Conservation (phyloP, 2,113 vertebrate genomes). For the Macquaria australasica region DNA sequence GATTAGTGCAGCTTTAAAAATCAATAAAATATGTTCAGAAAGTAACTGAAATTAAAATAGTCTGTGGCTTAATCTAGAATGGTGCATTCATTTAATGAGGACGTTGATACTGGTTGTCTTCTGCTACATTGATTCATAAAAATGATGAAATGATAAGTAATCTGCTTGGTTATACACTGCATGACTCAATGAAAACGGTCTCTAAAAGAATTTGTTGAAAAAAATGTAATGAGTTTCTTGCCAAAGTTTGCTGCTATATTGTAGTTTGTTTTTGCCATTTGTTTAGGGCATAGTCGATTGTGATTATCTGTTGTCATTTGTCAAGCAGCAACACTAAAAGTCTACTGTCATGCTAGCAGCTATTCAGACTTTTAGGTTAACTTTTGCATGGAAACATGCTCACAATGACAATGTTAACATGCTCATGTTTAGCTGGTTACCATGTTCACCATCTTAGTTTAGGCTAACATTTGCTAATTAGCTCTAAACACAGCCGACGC, state of each 20-base stretch:
- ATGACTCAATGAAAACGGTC: neutral
- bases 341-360: neutral
- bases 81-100: neutral
- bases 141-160: neutral
- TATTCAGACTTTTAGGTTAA: neutral
- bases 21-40: neutral
- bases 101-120: neutral
- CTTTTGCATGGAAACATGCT: neutral
- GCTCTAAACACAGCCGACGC: neutral
- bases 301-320: neutral
- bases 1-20: neutral
- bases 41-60: neutral
- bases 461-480: neutral
- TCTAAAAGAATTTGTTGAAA: neutral
- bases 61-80: too few relatives aligned
- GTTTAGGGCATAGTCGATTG: too few relatives aligned
- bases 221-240: neutral
- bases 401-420: neutral
- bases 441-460: neutral
- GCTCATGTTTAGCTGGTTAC: neutral
- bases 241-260: too few relatives aligned
- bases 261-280: too few relatives aligned
- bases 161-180: neutral
- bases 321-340: neutral
- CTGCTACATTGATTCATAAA: neutral